Evolutionary conservation across 2,113 vertebrate genomes (phyloP).

Genomic region (Cynopterus brachyotis): DNA sequence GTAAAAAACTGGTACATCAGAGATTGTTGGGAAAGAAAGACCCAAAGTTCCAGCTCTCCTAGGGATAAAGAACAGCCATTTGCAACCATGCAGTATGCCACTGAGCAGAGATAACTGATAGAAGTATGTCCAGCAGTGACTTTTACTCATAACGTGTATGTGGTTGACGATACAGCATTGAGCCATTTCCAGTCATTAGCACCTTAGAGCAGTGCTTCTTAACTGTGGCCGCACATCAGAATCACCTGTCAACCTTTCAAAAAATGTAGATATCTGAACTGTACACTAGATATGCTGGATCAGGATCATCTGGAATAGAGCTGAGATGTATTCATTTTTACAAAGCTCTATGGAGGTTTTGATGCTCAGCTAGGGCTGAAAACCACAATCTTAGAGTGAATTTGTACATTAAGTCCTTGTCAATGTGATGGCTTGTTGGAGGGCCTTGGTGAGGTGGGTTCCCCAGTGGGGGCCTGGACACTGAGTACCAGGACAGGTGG

Average conservation of each 20-base stretch:
- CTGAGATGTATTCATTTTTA: not conserved
- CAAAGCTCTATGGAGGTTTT: not conserved
- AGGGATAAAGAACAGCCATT: not conserved
- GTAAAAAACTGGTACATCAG: not conserved
- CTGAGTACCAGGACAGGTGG: not conserved
- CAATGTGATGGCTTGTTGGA: not conserved
- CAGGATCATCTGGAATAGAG: not conserved
- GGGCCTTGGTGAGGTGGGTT: not conserved
- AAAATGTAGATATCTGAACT: not conserved
- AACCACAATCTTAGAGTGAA: not conserved
- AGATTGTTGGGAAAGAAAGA: not conserved
- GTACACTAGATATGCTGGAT: not conserved
- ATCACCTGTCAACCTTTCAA: not conserved
- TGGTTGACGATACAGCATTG: fast-evolving
- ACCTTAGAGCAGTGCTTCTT: not conserved
- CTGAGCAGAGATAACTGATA: not conserved
- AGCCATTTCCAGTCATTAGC: not conserved
- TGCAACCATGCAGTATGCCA: not conserved
- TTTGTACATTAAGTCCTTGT: not conserved
- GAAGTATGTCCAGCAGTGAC: not conserved
- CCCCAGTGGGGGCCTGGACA: not conserved
- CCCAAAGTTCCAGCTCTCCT: not conserved
- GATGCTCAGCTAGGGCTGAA: not conserved
- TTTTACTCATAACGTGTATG: not conserved
- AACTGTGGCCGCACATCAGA: not conserved